Conservation (phyloP, 64 coral and sea anemone species). For the Platygyra sinensis region DNA sequence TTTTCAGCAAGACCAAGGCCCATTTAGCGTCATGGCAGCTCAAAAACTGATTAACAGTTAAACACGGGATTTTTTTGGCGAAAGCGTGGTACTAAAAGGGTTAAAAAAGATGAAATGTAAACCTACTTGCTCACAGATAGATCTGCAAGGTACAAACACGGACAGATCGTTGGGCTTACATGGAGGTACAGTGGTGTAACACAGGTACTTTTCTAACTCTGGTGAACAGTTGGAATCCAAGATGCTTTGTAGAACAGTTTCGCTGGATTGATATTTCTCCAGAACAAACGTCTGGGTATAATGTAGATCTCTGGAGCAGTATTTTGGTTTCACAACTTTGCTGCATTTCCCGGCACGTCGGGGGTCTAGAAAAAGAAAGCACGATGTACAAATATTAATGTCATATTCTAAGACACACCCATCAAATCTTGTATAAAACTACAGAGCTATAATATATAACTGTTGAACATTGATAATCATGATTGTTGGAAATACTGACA, state of each 20-base stretch:
- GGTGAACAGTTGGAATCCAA: slow-evolving; percentile 61
- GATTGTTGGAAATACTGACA: too few species aligned
- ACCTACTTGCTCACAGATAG: slow-evolving; percentile 59
- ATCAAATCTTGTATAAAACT: too few species aligned
- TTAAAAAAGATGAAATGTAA: too few species aligned
- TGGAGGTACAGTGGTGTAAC: slow-evolving; percentile 58
- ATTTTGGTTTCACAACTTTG: slow-evolving; percentile 14
- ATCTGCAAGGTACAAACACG: slow-evolving; percentile 67
- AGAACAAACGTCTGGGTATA: slow-evolving; percentile 61
- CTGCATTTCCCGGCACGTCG: not conserved
- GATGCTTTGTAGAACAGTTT: slow-evolving; percentile 27
- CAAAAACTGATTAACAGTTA: too few species aligned
- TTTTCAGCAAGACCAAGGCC: too few species aligned
- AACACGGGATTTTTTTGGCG: too few species aligned
- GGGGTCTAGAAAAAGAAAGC: not conserved
- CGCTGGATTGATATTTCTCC: slow-evolving; percentile 37
- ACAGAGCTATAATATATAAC: too few species aligned
- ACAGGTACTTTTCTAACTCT: slow-evolving; percentile 59
- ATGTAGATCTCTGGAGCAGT: slow-evolving; percentile 53
- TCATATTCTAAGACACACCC: too few species aligned
- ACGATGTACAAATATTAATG: too few species aligned
- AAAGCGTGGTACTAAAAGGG: too few species aligned
- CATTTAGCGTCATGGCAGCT: too few species aligned
- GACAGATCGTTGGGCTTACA: slow-evolving; percentile 55
- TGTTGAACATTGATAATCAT: too few species aligned